Base-by-base conservation (phyloP, 2,888 invertebrate species). In the Melieria picta region DNA sequence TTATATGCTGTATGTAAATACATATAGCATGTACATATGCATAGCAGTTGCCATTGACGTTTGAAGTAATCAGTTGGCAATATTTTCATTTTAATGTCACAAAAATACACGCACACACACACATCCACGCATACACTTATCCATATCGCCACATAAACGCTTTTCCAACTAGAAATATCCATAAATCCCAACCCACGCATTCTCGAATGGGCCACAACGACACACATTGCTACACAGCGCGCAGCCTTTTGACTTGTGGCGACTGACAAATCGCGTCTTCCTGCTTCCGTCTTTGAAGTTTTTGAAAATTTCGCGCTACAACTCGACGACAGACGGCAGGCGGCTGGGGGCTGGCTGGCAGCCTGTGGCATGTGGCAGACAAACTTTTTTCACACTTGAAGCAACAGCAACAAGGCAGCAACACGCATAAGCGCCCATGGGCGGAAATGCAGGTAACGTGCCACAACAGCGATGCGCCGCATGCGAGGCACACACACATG, bases 181-280 rank as follows among this genome's bases (percentile, higher is more conserved):
- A 30, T 30, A 30, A 30, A 30, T 30, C 0, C 3, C 30, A 30
- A 30, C 30, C 30, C 30, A 30, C 30, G 30, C 30, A 30, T 30
- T 30, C 30, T 30, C 30, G 30, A 30, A 30, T 30, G 30, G 30
- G 30, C 2, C 30, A 2, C 30, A 30, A 30, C 30, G 30, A 30
- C 3, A 30, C 30, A 30, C 30, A 30, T 30, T 30, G 30, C 30
- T 30, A 30, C 30, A 30, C 30, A 56, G 10, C 13, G 10, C 13
- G 11, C 47, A n/a, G 64, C 50, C 64, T 5, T 58, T 72, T 71
- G 62, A 56, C 67, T 68, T 72, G 74, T 69, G 69, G 67, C 63
- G 52, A 72, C 70, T 76, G 78, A 76, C 77, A 77, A 76, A 78
- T 76, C 77, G 77, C 76, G 75, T 72, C 72, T 76, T 77, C 78